Base-by-base conservation (phyloP, 1,140 invertebrate species). In the Achroia grisella region DNA sequence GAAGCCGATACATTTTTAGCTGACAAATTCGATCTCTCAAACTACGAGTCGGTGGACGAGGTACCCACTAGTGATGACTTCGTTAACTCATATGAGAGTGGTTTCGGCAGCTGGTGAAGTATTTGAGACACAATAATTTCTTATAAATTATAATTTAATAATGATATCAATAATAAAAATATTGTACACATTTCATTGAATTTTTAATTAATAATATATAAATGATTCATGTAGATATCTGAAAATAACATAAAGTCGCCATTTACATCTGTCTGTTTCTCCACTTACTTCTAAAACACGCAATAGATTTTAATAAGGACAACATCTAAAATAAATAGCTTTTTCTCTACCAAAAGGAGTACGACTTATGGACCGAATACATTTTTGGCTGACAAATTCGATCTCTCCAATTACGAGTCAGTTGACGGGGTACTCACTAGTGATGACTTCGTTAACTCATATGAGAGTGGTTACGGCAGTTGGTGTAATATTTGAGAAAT, bases 371-470 rank as follows among this genome's bases (percentile, higher is more conserved):
- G 64, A 1, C 46, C 71, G 0, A 78, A 84, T 13, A 73, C 74
- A 1, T 84, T 84, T 37, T 61, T 84, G 44, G 80, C 80, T 40
- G 80, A 82, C 46, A 79, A 70, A 50, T 82, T 79, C 30, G 76
- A 80, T 58, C 40, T 81, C n/a, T 48, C 61, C 4, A 71, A 79
- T 49, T 80, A 77, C 31, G 78, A 77, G 30, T 40, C 48, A 0
- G 73, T 73, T 32, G 65, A 75, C 11, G 54, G 37, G 0, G 40
- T 27, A 0, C 45, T 45, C 29, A 14, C 41, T 2, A 55, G 52
- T 14, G 64, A 73, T 34, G 60, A 70, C 37, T 57, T 64, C 39
- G 46, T 49, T 0, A 67, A 64, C 36, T 74, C 73, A 1, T 70
- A 70, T 48, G 74, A 82, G 46, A 60, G 44, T 31, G 52, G 50